Evolutionary conservation across 2,888 invertebrate species (phyloP).

Genomic region (Erebia palarica): DNA sequence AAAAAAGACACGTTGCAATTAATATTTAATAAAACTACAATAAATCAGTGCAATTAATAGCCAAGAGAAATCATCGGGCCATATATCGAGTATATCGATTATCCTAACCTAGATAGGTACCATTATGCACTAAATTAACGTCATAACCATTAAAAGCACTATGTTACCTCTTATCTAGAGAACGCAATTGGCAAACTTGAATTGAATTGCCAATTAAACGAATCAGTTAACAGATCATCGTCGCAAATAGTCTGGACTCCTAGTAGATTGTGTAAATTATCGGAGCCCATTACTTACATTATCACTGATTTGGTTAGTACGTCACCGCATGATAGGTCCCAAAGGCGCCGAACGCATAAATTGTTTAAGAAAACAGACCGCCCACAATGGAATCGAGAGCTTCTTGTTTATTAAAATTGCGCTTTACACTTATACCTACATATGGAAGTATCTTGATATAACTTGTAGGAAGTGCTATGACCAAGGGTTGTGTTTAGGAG

Average conservation of each 20-base stretch:
- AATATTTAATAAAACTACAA: background rate
- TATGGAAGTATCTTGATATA: no score
- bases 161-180: conserved; percentile 39
- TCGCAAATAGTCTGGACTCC: conserved; percentile 56
- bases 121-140: conserved; percentile 27
- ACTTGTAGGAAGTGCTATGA: no score
- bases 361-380: conserved; percentile 71
- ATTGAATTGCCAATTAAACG: conserved; percentile 61
- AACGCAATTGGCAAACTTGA: conserved; percentile 42
- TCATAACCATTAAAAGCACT: conserved; percentile 32
- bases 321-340: conserved; percentile 50
- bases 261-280: conserved; percentile 61
- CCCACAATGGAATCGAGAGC: conserved; percentile 53
- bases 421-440: conserved; percentile 21
- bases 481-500: no score
- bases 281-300: conserved; percentile 63
- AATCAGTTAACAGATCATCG: conserved; percentile 64
- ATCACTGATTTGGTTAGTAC: conserved; percentile 69
- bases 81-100: conserved; percentile 15
- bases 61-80: conserved; percentile 14
- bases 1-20: conserved; percentile 1
- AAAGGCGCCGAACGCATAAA: conserved; percentile 73
- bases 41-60: conserved; percentile 9
- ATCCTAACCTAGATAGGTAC: conserved; percentile 24
- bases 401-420: conserved; percentile 50